Evolutionary conservation across 2,113 vertebrate genomes (phyloP), one percentile per base, ranked within the genome.

Genomic region (Rafetus swinhoei): DNA sequence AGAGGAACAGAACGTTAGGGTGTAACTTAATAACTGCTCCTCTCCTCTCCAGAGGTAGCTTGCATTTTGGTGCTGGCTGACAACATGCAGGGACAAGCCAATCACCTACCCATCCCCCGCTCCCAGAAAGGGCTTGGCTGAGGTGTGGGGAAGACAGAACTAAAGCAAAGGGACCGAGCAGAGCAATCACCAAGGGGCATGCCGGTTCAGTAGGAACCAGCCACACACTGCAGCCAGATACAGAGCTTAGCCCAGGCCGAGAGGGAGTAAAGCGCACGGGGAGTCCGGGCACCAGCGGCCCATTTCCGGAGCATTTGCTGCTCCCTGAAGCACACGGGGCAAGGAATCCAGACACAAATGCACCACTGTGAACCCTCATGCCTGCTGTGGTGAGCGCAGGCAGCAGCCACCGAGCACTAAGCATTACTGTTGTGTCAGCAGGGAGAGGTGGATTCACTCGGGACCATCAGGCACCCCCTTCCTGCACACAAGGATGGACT

Each of bases 191-290:
- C 39, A 3, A 45, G 29, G 25, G 5, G 56, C 29, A 22, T 8
- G 2, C 35, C n/a, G 25, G 81, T 25, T 35, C 56, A 27, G 50
- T 9, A 55, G 24, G 35, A 25, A 84, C 69, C 74, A 19, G 80
- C 15, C 87, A 81, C 72, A 59, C 83, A 91, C 94, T 87, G 89
- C 82, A 77, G 95, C 87, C 85, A 81, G 2, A 22, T 2, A 62
- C 2, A 21, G 12, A 81, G 80, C 77, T 29, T 14, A 69, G 32
- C 27, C 4, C 21, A 50, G 81, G 79, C 14, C 45, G 4, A 62
- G 84, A 50, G 53, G 45, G 76, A 77, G 52, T n/a, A 80, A 57
- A 24, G 52, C 25, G 9, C 22, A 45, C 5, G 18, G 54, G 35
- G 45, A 22, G 11, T 7, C n/a, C 13, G 39, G 10, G 54, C 53